A percentile compares a stretch with the other conserved stretches of the same genome.
These are phyloP conservation scores for Lasioglossum calceatum DNA, from an alignment of 2,888 invertebrate species.

Conservation along the genomic window DNA sequence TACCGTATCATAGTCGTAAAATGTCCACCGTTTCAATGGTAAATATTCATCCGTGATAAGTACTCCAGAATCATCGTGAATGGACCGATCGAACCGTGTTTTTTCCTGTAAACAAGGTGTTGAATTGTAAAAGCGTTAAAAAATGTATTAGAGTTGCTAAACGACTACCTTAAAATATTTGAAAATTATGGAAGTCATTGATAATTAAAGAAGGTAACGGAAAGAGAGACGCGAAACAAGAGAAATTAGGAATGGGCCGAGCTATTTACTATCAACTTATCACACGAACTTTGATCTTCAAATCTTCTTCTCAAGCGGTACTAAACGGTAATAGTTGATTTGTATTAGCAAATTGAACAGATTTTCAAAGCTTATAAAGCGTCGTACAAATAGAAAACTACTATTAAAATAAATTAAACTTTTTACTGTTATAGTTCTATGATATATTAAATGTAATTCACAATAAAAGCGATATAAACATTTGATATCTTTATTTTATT, in stretches of 20 bases:
- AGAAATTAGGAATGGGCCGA: conserved; percentile 54
- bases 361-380: not conserved
- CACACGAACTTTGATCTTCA: conserved; percentile 78
- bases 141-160: not conserved
- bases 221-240: conserved; percentile 28
- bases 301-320: conserved; percentile 66
- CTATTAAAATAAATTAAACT: not conserved
- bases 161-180: not conserved
- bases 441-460: not conserved
- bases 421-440: not conserved
- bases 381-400: not conserved
- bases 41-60: conserved; percentile 5
- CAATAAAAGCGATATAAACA: not conserved
- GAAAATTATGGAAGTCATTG: not conserved
- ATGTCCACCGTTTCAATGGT: conserved; percentile 67
- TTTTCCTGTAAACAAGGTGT: conserved; percentile 71
- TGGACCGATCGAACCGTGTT: conserved; percentile 76
- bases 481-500: not conserved
- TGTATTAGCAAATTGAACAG: conserved; percentile 30
- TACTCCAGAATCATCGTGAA: conserved; percentile 49
- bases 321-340: conserved; percentile 31
- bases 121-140: not conserved
- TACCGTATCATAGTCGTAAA: conserved; percentile 79
- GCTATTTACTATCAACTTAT: conserved; percentile 71
- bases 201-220: conserved; percentile 3